A percentile compares a stretch with the other conserved stretches of the same genome.
These are phyloP conservation scores for Antheraea pernyi DNA, from an alignment of 1,140 invertebrate genomes.

Conservation along the genomic window DNA sequence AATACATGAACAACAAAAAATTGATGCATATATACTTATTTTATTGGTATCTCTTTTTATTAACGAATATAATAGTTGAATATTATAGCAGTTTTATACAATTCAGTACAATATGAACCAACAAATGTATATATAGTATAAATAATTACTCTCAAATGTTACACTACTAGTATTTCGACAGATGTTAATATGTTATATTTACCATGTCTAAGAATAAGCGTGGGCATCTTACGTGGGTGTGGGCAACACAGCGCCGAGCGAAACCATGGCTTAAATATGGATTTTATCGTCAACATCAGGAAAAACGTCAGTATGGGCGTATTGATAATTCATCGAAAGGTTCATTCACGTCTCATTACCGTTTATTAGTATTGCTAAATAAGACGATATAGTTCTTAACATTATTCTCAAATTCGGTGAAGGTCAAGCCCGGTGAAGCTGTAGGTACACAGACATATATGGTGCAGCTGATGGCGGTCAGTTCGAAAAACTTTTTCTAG, in stretches of 20 bases:
- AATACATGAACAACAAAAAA: no score
- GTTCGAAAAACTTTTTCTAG: no score
- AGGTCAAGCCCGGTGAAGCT: no score
- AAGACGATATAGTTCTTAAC: neutral
- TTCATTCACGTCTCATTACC: conserved; percentile 12
- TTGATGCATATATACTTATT: no score
- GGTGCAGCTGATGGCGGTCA: no score
- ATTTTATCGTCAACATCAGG: conserved; percentile 4
- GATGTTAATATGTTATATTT: conserved; percentile 11
- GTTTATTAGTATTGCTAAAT: neutral
- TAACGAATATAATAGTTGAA: no score
- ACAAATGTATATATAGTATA: neutral
- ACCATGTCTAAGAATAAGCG: neutral
- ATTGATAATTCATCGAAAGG: neutral
- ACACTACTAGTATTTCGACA: conserved; percentile 13
- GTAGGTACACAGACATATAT: no score
- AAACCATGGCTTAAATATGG: conserved; percentile 5
- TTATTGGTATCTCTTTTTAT: no score
- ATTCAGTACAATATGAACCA: neutral
- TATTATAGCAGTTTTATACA: no score
- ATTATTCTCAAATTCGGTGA: no score
- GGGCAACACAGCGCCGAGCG: neutral
- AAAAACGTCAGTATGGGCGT: neutral
- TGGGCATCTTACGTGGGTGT: conserved; percentile 6
- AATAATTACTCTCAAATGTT: conserved; percentile 5